These are phyloP conservation scores for Drosophila leonis DNA, from an alignment of 2,888 invertebrate species.

Conservation along the genomic window DNA sequence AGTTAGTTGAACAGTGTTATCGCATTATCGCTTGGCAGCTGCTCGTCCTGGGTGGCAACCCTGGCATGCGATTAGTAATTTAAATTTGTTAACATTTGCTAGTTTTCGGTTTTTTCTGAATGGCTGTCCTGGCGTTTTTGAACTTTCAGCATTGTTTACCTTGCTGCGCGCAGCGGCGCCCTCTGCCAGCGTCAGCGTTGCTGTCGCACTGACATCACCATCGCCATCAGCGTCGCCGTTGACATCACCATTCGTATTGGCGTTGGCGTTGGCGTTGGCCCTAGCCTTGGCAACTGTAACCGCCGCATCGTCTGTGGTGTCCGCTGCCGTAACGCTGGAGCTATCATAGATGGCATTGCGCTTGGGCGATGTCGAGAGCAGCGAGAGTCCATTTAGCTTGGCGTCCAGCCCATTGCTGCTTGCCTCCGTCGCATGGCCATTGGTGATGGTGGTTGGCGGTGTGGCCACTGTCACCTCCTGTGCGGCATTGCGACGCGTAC, in stretches of 20 bases:
- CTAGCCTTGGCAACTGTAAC: constrained; percentile 10
- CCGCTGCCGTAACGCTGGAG: constrained; percentile 41
- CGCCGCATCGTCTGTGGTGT: constrained; percentile 65
- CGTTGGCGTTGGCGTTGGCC: not conserved
- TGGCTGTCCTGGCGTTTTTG: constrained; percentile 12
- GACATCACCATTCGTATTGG: constrained; percentile 23
- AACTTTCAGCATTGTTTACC: constrained; percentile 59
- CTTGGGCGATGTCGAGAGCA: constrained; percentile 67
- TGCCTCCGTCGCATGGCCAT: constrained; percentile 39
- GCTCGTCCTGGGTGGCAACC: constrained; percentile 25
- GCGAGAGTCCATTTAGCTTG: constrained; percentile 67
- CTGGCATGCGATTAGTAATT: constrained; percentile 56
- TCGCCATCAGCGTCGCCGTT: constrained; percentile 24
- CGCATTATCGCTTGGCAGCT: constrained; percentile 26
- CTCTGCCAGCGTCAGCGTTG: constrained; percentile 61
- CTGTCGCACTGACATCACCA: constrained; percentile 60
- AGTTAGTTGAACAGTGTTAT: constrained; percentile 12
- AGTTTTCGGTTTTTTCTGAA: not conserved
- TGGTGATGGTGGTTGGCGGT: constrained; percentile 30
- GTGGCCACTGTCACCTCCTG: constrained; percentile 15
- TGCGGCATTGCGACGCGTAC: constrained; percentile 51
- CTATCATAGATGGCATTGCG: constrained; percentile 72
- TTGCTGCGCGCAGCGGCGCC: constrained; percentile 60
- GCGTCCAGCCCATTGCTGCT: constrained; percentile 65
- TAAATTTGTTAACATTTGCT: constrained; percentile 7